These are phyloP conservation scores for Coboldia fuscipes DNA, from an alignment of 1,140 invertebrate genomes.

Conservation along the genomic window DNA sequence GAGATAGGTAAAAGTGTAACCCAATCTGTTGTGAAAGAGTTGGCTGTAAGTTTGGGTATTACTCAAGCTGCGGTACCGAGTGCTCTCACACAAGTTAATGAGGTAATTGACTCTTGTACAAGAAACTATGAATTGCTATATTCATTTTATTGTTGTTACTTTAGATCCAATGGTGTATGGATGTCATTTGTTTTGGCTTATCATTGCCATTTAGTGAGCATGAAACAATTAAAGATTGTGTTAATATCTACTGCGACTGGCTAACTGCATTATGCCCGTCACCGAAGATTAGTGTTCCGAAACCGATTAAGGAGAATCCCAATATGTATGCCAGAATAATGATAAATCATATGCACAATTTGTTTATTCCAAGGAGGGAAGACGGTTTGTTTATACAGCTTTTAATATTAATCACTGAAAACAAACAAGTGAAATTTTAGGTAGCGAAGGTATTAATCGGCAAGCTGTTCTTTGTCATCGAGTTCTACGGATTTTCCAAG, in stretches of 20 bases:
- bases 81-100: slow-evolving; percentile 47
- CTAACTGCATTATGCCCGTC: slow-evolving; percentile 62
- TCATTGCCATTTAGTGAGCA: slow-evolving; percentile 75
- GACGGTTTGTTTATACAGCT: slow-evolving; percentile 48
- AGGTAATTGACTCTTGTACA: slow-evolving; percentile 26
- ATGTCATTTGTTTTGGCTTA: slow-evolving; percentile 32
- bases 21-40: slow-evolving; percentile 56
- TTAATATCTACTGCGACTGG: slow-evolving; percentile 95
- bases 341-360: slow-evolving; percentile 80
- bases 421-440: slow-evolving; percentile 26
- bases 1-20: slow-evolving; percentile 61
- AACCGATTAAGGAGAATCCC: slow-evolving; percentile 68
- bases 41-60: slow-evolving; percentile 54
- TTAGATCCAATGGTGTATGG: slow-evolving; percentile 70
- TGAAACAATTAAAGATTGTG: slow-evolving; percentile 87
- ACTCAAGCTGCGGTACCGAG: slow-evolving; percentile 55
- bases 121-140: neutral
- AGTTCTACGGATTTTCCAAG: slow-evolving; percentile 72
- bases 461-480: slow-evolving; percentile 91
- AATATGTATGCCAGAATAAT: slow-evolving; percentile 83
- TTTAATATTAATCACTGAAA: slow-evolving; percentile 1
- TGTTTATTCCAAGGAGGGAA: slow-evolving; percentile 83
- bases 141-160: slow-evolving; percentile 3
- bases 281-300: slow-evolving; percentile 65
- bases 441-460: slow-evolving; percentile 68